Percentiles rank a stretch among this genome's conserved stretches.
These are phyloP conservation scores for Gymnopithys bicolor DNA, from an alignment of 2,797 vertebrate genomes.

Conservation along the genomic window DNA sequence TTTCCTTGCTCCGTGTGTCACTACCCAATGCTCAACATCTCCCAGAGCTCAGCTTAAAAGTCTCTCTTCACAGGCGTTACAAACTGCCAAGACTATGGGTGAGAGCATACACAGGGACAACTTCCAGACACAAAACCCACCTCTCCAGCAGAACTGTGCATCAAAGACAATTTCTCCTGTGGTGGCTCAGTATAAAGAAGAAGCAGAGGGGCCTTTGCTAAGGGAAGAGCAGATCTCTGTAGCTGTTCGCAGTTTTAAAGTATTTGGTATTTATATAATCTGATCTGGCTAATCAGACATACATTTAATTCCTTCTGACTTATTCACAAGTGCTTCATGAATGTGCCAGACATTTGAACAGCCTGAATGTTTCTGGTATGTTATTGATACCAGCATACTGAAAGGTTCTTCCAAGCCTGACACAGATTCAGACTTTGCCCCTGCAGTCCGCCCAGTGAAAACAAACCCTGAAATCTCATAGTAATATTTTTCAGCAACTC, in stretches of 20 bases:
- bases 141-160: rapidly evolving
- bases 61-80: not conserved
- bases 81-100: not conserved
- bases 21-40: not conserved
- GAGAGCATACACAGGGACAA: not conserved
- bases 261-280: slow-evolving; percentile 28
- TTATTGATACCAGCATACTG: not conserved
- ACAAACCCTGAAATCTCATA: not conserved
- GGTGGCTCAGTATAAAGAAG: not conserved
- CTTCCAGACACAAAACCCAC: not conserved
- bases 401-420: slow-evolving; percentile 28
- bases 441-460: not conserved
- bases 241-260: slow-evolving; percentile 5
- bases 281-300: slow-evolving; percentile 50
- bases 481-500: not conserved
- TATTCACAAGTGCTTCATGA: not conserved
- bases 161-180: not conserved
- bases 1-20: not conserved
- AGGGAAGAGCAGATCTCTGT: not conserved
- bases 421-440: not conserved
- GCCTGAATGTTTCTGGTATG: not conserved
- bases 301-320: slow-evolving; percentile 21
- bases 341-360: not conserved
- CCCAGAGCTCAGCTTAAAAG: too few species aligned
- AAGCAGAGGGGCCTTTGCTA: not conserved